These are phyloP conservation scores for Tragelaphus buxtoni DNA, from an alignment of 2,113 vertebrate species.

Conservation along the genomic window DNA sequence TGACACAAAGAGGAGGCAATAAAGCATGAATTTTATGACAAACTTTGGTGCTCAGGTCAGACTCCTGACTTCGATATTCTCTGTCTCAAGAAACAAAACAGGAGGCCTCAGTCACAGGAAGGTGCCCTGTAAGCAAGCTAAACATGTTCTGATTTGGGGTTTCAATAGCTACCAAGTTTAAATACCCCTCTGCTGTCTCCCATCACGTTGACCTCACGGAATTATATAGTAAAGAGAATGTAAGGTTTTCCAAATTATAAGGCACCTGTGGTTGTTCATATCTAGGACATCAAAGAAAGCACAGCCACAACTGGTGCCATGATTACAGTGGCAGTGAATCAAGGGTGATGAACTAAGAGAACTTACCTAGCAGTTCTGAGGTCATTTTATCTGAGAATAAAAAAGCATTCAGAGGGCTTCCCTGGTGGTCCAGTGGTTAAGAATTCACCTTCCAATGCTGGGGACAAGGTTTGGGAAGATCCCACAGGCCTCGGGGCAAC, in stretches of 20 bases:
- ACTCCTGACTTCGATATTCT: not conserved
- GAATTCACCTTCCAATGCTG: not conserved
- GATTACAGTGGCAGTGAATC: not conserved
- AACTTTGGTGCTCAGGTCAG: not conserved
- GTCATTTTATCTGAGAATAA: not conserved
- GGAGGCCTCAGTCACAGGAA: not conserved
- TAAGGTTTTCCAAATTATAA: not conserved
- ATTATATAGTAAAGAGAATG: not conserved
- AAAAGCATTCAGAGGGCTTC: not conserved
- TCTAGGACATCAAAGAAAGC: not conserved
- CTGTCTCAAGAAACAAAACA: not conserved
- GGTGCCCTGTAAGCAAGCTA: not conserved
- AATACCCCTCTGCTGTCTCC: not conserved
- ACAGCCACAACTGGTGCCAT: not conserved
- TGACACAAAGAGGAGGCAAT: not conserved
- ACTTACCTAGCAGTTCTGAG: not conserved
- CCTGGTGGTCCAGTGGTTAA: not conserved
- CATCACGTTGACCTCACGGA: not conserved
- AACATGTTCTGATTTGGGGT: not conserved
- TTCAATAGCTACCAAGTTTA: not conserved
- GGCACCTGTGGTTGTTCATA: not conserved
- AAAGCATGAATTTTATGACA: not conserved
- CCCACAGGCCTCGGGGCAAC: not conserved
- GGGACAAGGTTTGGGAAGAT: not conserved
- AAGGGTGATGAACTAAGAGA: not conserved